These are phyloP conservation scores for fruit fly (Drosophila melanogaster) DNA, from an alignment of 1,140 invertebrate genomes.

Conservation along the genomic window Release_6_plus_ISO1_MT NT_033777.3:29467001-29467500, in stretches of 20 bases:
- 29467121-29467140: conserved; percentile 3
- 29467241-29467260: conserved; percentile 75
- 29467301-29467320: conserved; percentile 18
- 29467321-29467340: conserved; percentile 7
- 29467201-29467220: conserved; percentile 76
- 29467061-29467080: conserved; percentile 9
- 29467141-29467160: conserved; percentile 74
- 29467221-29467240: conserved; percentile 47
- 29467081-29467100: conserved; percentile 64
- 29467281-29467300: conserved; percentile 29
- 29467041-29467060: conserved; percentile 49
- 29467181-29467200: conserved; percentile 81
- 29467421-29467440: conserved; percentile 32
- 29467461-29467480: conserved; percentile 55
- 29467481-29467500: conserved; percentile 37
- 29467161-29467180: conserved; percentile 76
- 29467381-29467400: conserved; percentile 74
- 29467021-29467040: conserved; percentile 16
- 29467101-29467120: conserved; percentile 71
- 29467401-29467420: conserved; percentile 63
- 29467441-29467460: conserved; percentile 64
- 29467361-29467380: conserved; percentile 37
- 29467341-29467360: conserved; percentile 31
- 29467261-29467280: conserved; percentile 42
- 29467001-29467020: conserved; percentile 21